Conservation (phyloP, 2,797 vertebrate genomes). For the Enteromius afrohamiltoni region DNA sequence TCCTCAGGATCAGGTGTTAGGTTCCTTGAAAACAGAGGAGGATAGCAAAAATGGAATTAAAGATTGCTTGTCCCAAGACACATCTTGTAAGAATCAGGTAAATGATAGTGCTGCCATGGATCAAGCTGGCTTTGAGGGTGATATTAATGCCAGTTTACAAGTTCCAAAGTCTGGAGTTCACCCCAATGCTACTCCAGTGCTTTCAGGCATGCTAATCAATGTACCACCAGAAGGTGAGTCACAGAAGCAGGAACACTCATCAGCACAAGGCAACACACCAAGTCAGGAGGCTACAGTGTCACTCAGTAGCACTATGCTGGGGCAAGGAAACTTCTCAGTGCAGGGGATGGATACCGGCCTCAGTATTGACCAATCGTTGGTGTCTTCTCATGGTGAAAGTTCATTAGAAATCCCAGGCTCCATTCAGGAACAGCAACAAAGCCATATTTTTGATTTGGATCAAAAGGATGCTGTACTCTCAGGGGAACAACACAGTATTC, state of each 20-base stretch:
- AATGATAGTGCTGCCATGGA: conserved; percentile 62
- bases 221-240: conserved; percentile 84
- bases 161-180: conserved; percentile 77
- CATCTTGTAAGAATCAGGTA: conserved; percentile 61
- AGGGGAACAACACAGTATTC: conserved; percentile 73
- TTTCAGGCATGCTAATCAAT: conserved; percentile 89
- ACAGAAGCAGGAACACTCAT: conserved; percentile 68
- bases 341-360: conserved; percentile 73
- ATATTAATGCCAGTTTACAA: conserved; percentile 68
- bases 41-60: conserved; percentile 80
- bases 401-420: conserved; percentile 73
- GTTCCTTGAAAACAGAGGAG: conserved; percentile 66
- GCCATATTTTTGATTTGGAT: conserved; percentile 79
- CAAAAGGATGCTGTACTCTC: conserved; percentile 75
- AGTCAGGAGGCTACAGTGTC: conserved; percentile 72
- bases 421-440: conserved; percentile 74
- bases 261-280: conserved; percentile 68
- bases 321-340: conserved; percentile 70
- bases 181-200: conserved; percentile 87
- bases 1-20: conserved; percentile 66
- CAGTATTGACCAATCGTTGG: conserved; percentile 73
- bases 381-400: conserved; percentile 75
- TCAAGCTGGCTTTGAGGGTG: conserved; percentile 63
- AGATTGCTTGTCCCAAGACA: conserved; percentile 66
- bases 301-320: conserved; percentile 73